A percentile compares a stretch with the other conserved stretches of the same genome.
Evolutionary conservation across 2,797 vertebrate genomes (phyloP).

Genomic region (Arvicola amphibius): DNA sequence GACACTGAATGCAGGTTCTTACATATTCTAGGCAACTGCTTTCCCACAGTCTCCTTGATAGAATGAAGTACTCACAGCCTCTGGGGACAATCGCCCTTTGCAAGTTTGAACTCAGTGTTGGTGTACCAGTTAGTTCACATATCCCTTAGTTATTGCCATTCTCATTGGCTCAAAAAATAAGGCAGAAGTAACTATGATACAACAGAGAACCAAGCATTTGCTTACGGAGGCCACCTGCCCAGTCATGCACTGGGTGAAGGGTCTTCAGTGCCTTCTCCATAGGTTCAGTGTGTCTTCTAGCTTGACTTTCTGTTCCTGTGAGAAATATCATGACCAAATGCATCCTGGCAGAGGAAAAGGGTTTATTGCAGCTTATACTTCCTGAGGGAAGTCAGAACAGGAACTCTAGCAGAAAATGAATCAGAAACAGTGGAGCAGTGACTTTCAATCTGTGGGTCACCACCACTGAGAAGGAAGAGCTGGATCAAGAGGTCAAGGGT

Average conservation of each 20-base stretch:
- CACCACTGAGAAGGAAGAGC: neutral
- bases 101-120: neutral
- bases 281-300: neutral
- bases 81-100: neutral
- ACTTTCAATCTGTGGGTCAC: neutral
- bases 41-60: neutral
- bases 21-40: neutral
- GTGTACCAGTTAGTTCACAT: neutral
- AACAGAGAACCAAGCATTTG: neutral
- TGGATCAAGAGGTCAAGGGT: neutral
- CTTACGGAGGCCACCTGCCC: neutral
- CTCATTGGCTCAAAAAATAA: neutral
- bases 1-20: neutral
- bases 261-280: neutral
- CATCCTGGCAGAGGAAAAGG: neutral
- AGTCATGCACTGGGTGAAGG: neutral
- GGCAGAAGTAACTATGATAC: neutral
- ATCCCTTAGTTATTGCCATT: neutral
- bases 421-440: neutral
- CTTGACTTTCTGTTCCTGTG: neutral
- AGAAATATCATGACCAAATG: neutral
- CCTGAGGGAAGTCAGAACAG: neutral
- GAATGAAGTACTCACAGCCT: neutral
- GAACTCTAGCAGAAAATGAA: neutral
- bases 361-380: neutral